Conservation (phyloP, 2,113 vertebrate genomes). For the Turdus rufiventris region DNA sequence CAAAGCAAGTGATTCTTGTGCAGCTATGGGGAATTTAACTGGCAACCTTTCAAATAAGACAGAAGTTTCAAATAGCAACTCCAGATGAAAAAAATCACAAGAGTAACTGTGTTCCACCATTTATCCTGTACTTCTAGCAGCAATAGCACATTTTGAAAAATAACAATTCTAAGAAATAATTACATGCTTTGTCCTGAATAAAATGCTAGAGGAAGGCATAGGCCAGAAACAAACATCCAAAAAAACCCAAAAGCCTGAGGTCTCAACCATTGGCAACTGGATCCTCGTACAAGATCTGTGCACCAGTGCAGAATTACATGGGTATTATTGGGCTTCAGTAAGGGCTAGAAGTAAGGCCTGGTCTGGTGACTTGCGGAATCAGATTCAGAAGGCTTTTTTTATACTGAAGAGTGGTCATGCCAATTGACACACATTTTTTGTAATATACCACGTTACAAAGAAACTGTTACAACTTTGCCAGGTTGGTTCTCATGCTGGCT, state of each 20-base stretch:
- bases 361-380: neutral
- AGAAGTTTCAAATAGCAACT: neutral
- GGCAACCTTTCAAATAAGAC: neutral
- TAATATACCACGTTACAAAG: neutral
- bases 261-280: neutral
- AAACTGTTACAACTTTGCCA: neutral
- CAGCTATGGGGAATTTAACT: neutral
- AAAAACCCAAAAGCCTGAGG: neutral
- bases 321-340: neutral
- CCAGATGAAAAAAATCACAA: neutral
- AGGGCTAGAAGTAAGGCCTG: neutral
- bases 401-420: neutral
- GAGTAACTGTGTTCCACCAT: neutral
- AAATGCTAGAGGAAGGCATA: neutral
- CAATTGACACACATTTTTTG: neutral
- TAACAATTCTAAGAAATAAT: neutral
- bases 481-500: neutral
- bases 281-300: neutral
- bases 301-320: neutral
- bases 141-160: neutral
- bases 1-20: neutral
- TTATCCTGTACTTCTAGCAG: neutral
- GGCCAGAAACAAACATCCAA: neutral
- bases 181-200: neutral
- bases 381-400: neutral